Evolutionary conservation across 2,113 vertebrate genomes (phyloP).

Genomic region (Protobothrops mucrosquamatus): DNA sequence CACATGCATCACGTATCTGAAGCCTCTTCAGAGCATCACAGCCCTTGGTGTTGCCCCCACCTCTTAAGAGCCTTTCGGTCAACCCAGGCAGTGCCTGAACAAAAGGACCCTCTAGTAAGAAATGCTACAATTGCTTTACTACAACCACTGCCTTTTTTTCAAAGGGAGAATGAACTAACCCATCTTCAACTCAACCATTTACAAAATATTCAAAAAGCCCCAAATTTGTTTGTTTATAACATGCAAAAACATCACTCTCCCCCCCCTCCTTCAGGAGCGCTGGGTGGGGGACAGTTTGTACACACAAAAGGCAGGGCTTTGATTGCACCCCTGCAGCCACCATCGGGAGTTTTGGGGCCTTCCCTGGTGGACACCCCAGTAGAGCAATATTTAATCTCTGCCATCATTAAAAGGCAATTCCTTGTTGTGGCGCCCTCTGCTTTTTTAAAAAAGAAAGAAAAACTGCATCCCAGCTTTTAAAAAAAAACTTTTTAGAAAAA

Average conservation of each 20-base stretch:
- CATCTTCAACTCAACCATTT: constrained; percentile 36
- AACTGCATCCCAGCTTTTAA: neutral
- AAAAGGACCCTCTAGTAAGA: fast-evolving
- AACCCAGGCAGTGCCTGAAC: neutral
- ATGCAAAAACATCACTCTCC: neutral
- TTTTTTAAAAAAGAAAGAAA: neutral
- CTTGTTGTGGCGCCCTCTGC: neutral
- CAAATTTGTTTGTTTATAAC: fast-evolving
- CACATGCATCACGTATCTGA: neutral
- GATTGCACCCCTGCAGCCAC: neutral
- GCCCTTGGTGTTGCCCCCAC: neutral
- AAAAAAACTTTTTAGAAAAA: neutral
- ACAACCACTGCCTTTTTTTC: fast-evolving
- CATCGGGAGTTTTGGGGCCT: neutral
- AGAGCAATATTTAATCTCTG: neutral
- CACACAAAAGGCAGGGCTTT: neutral
- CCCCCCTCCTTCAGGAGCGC: fast-evolving
- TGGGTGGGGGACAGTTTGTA: neutral
- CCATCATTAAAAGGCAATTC: neutral
- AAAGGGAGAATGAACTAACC: constrained; percentile 41
- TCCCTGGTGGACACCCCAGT: neutral
- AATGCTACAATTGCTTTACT: neutral
- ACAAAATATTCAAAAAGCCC: neutral
- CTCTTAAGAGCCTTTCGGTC: neutral
- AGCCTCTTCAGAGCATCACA: neutral